These are phyloP conservation scores for Gulo gulo DNA, from an alignment of 2,113 vertebrate genomes.

Conservation along the genomic window DNA sequence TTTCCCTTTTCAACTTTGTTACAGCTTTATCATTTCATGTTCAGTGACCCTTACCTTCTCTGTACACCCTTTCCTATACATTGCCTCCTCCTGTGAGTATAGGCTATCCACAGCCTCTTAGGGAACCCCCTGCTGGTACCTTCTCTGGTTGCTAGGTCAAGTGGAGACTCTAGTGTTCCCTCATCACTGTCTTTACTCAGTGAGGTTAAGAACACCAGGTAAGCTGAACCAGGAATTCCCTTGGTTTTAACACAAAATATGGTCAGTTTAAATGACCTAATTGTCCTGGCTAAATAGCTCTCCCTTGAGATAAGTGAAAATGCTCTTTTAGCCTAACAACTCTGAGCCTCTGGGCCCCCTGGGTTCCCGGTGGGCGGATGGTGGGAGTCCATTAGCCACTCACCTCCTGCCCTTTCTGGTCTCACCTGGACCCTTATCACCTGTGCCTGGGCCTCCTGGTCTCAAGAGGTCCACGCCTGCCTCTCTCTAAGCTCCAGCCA, in stretches of 20 bases:
- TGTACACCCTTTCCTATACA: too few relatives aligned
- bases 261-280: conserved; percentile 71
- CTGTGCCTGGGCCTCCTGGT: neutral
- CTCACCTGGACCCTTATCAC: conserved; percentile 31
- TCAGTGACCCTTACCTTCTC: rapidly evolving
- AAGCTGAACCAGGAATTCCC: conserved; percentile 62
- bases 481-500: neutral
- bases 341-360: neutral
- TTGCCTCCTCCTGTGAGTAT: rapidly evolving
- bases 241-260: conserved; percentile 61
- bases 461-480: neutral
- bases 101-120: rapidly evolving
- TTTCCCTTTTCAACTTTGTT: neutral
- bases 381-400: conserved; percentile 41
- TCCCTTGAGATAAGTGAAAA: conserved; percentile 47
- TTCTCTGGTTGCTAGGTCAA: neutral
- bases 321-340: conserved; percentile 68
- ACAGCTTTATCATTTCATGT: rapidly evolving
- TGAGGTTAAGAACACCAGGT: neutral
- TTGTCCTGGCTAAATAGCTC: conserved; percentile 65
- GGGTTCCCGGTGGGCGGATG: neutral
- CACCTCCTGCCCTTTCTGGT: conserved; percentile 52
- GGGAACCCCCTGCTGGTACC: rapidly evolving
- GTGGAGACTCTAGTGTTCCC: too few relatives aligned
- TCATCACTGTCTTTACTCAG: neutral